These are phyloP conservation scores for Tipula lateralis DNA, from an alignment of 2,888 invertebrate species.

Conservation along the genomic window DNA sequence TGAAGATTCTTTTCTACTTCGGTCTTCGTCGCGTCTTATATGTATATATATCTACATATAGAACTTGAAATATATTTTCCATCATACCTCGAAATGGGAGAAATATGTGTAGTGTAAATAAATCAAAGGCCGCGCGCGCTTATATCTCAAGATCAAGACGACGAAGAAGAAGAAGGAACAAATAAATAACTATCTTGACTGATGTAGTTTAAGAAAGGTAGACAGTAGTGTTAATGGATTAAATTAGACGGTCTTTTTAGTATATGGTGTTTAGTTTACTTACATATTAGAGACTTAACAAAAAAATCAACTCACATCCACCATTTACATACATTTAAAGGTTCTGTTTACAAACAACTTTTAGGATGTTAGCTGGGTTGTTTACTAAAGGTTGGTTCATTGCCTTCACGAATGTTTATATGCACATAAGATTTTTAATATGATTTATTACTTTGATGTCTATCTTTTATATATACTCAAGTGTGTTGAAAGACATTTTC, in stretches of 20 bases:
- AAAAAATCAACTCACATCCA: neutral
- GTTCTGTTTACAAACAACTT: neutral
- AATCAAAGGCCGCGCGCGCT: neutral
- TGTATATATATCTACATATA: no score
- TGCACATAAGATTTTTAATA: neutral
- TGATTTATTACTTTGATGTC: neutral
- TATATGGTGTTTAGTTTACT: neutral
- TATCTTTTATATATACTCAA: neutral
- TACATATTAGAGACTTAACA: neutral
- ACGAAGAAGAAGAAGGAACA: neutral
- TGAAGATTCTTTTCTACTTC: neutral
- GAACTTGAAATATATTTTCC: neutral
- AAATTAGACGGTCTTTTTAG: neutral
- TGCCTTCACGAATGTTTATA: neutral
- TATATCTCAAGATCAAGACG: neutral
- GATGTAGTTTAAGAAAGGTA: conserved; percentile 11
- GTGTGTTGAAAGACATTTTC: neutral
- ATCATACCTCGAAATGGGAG: neutral
- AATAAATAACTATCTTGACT: neutral
- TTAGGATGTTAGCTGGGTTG: neutral
- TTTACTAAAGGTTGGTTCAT: conserved; percentile 1
- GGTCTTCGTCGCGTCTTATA: conserved; percentile 15
- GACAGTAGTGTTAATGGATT: conserved; percentile 19
- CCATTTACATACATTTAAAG: neutral
- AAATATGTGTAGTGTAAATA: neutral